Conservation (phyloP, 2,888 invertebrate species). For the Orthosia gracilis region DNA sequence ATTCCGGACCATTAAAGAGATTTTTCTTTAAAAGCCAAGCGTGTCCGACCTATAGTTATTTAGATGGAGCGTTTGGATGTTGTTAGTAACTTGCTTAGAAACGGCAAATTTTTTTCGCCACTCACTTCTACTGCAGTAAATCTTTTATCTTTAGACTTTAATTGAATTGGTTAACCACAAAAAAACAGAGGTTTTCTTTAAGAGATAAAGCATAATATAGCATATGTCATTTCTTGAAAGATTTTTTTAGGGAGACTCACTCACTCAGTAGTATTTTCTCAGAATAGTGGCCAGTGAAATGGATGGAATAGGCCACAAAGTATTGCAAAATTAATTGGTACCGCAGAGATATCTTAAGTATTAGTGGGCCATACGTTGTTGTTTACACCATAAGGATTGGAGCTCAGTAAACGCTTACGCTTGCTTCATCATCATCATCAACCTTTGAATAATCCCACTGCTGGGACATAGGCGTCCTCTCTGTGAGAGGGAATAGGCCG, state of each 20-base stretch:
- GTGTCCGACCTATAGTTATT: slow-evolving; percentile 63
- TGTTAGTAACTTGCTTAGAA: slow-evolving; percentile 27
- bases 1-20: slow-evolving; percentile 69
- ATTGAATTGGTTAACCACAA: no score
- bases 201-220: neutral
- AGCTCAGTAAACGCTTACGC: neutral
- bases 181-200: neutral
- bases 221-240: no score
- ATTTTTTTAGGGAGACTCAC: no score
- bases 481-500: no score
- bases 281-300: no score
- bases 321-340: no score
- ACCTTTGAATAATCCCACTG: no score
- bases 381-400: neutral
- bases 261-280: no score
- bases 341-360: neutral
- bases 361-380: neutral
- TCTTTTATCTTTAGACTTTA: neutral
- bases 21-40: slow-evolving; percentile 72
- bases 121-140: neutral
- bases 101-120: neutral
- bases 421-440: neutral
- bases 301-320: neutral
- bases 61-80: slow-evolving; percentile 35
- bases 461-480: no score